phyloP scores from a whole-genome alignment of 1,140 invertebrate genomes.

The Pseudachorutes palmiensis region DNA sequence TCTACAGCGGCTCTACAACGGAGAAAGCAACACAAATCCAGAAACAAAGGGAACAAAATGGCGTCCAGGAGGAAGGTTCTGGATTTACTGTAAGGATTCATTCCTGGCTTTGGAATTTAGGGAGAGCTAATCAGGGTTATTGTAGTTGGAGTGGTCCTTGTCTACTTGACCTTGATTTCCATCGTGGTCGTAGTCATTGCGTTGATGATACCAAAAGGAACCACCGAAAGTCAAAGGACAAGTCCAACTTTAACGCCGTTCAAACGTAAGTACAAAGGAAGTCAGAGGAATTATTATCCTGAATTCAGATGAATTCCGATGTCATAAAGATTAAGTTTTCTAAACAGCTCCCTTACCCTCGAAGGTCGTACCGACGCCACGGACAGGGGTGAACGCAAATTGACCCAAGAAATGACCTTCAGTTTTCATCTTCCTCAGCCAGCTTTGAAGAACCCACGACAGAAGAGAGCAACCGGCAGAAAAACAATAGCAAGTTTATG shows the following conservation, averaged over 20 bases:
- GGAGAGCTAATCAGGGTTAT: too few relatives aligned
- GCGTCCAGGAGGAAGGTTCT: too few relatives aligned
- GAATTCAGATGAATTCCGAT: neutral
- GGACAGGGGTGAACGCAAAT: too few relatives aligned
- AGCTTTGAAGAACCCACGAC: neutral
- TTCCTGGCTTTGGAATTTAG: neutral
- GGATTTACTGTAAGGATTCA: slow-evolving; percentile 21
- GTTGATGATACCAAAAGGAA: slow-evolving; percentile 1
- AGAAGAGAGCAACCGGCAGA: too few relatives aligned
- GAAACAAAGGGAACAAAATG: too few relatives aligned
- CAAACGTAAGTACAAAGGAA: neutral
- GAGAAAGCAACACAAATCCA: too few relatives aligned
- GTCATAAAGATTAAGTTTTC: neutral
- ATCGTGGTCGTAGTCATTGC: slow-evolving; percentile 18
- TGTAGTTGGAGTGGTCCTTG: slow-evolving; percentile 14
- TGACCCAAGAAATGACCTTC: too few relatives aligned
- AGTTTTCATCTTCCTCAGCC: too few relatives aligned
- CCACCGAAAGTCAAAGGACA: neutral
- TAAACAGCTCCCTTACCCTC: too few relatives aligned
- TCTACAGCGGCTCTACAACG: too few relatives aligned
- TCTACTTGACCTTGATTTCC: slow-evolving; percentile 24
- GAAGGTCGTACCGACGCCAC: too few relatives aligned
- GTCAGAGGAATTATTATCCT: neutral
- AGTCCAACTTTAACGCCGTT: neutral
- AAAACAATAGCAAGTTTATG: too few relatives aligned